These are phyloP conservation scores for Toxotes jaculatrix DNA, from an alignment of 2,113 vertebrate genomes.

Conservation along the genomic window DNA sequence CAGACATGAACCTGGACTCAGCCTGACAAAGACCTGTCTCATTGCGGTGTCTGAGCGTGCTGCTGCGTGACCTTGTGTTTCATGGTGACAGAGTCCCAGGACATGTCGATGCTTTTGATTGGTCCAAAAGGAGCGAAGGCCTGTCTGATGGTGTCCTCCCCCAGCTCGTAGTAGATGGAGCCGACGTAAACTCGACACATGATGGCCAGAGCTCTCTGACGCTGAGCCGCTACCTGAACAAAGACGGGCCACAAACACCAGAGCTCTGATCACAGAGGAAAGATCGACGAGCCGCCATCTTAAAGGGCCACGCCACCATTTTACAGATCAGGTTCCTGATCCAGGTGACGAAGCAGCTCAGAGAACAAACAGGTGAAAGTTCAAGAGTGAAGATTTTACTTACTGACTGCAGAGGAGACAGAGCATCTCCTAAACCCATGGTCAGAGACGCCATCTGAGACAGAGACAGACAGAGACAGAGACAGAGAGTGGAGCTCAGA, in stretches of 20 bases:
- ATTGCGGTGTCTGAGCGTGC: not conserved
- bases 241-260: not conserved
- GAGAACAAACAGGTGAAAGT: too few species aligned
- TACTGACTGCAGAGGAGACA: slow-evolving; percentile 97
- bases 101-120: slow-evolving; percentile 98
- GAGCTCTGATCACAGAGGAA: not conserved
- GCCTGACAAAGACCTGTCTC: too few species aligned
- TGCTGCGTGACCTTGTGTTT: slow-evolving; percentile 91
- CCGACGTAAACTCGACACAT: slow-evolving; percentile 97
- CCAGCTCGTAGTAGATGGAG: slow-evolving; percentile 96
- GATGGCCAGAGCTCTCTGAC: slow-evolving; percentile 95
- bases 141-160: slow-evolving; percentile 95
- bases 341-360: too few species aligned
- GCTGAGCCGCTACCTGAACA: slow-evolving; percentile 92
- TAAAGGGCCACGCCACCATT: too few species aligned
- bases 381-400: slow-evolving; percentile 77
- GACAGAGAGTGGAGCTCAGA: too few species aligned
- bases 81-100: slow-evolving; percentile 97
- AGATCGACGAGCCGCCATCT: too few species aligned
- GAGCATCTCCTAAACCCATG: slow-evolving; percentile 95
- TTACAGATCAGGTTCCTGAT: too few species aligned
- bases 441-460: slow-evolving; percentile 97
- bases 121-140: slow-evolving; percentile 96
- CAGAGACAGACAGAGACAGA: slow-evolving; percentile 54
- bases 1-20: not conserved